Evolutionary conservation across 2,113 vertebrate species (phyloP).

Genomic region (Sorex fumeus): DNA sequence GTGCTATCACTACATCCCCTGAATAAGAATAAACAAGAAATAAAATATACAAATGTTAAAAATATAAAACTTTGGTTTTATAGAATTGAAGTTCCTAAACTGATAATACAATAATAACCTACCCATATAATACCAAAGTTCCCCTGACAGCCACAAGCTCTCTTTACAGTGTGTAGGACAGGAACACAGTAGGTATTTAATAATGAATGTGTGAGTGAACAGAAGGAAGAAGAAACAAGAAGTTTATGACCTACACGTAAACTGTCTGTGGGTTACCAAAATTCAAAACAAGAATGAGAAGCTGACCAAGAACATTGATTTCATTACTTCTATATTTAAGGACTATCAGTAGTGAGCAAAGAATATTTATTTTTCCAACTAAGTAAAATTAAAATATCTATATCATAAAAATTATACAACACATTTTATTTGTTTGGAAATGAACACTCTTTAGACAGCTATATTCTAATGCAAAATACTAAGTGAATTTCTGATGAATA

Average conservation of each 20-base stretch:
- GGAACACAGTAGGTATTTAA: background rate
- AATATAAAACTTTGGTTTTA: background rate
- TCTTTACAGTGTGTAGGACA: background rate
- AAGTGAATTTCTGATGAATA: background rate
- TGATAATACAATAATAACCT: background rate
- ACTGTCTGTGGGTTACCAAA: background rate
- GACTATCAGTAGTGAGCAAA: background rate
- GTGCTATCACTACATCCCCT: too few species aligned
- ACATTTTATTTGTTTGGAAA: background rate
- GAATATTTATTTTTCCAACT: background rate
- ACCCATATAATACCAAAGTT: background rate
- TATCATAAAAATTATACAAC: background rate
- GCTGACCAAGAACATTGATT: background rate
- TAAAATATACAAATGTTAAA: background rate
- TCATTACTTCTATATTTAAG: background rate
- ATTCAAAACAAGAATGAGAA: background rate
- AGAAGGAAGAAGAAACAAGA: background rate
- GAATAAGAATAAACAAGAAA: background rate
- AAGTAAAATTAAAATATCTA: conserved; percentile 14
- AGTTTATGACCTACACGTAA: background rate
- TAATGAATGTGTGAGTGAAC: background rate
- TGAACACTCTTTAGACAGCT: background rate
- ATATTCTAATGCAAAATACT: background rate
- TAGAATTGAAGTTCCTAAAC: background rate
- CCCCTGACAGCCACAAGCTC: background rate